Evolutionary conservation across 2,797 vertebrate genomes (phyloP).

Genomic region (Myotis vivesi): DNA sequence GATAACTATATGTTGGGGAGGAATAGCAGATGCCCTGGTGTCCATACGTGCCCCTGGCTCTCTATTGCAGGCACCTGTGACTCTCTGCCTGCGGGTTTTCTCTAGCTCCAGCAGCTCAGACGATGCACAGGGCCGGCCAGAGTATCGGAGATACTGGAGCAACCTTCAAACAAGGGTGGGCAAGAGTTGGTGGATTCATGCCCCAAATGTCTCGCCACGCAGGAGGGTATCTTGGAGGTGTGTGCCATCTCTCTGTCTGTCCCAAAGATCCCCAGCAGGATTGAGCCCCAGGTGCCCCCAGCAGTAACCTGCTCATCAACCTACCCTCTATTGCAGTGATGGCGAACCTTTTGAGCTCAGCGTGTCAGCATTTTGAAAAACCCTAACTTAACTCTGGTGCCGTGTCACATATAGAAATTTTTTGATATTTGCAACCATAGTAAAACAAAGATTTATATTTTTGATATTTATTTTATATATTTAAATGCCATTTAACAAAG

Average conservation of each 20-base stretch:
- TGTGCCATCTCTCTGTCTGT: not conserved
- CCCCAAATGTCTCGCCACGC: not conserved
- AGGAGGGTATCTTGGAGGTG: not conserved
- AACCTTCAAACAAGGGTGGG: not conserved
- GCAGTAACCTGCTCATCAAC: not conserved
- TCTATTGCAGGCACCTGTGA: not conserved
- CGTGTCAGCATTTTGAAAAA: too few species aligned
- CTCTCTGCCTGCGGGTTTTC: not conserved
- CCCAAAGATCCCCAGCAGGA: not conserved
- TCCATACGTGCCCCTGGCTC: not conserved
- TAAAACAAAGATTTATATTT: too few species aligned
- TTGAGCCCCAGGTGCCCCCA: not conserved
- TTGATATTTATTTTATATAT: too few species aligned
- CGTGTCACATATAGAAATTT: too few species aligned
- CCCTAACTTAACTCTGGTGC: too few species aligned
- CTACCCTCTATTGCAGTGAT: not conserved
- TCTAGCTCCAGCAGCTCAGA: not conserved
- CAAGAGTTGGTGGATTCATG: not conserved
- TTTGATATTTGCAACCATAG: too few species aligned
- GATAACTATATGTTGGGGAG: not conserved
- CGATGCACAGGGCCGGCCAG: not conserved
- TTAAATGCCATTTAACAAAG: too few species aligned
- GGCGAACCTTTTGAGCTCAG: too few species aligned
- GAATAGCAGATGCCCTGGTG: not conserved
- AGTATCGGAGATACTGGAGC: not conserved